Base-by-base conservation (phyloP, 2,113 vertebrate genomes). In the Limanda limanda region DNA sequence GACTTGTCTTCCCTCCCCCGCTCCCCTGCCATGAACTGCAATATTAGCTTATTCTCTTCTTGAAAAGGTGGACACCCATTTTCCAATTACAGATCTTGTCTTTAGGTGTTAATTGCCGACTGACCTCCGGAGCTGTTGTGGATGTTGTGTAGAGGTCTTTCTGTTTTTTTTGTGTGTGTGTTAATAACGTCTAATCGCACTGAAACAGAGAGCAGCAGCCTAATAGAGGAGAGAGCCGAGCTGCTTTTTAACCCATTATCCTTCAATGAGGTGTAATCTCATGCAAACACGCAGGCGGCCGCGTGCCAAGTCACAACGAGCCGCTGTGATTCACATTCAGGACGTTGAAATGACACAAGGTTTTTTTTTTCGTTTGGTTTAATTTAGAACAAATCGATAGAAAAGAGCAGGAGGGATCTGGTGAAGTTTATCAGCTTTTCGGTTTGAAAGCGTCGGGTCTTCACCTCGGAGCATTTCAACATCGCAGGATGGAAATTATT, bases 1-100 rank as follows among this genome's bases (percentile, higher is more conserved):
- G 70, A 76, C 84, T 82, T 78, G 56, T 62, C 60, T 57, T 57
- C 15, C 17, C n/a, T 20, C 17, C 21, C 23, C 45, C 13, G 27
- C 27, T 3, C 12, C 37, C 55, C 40, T 66, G 37, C 69, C 71
- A 58, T 61, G 59, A 78, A 82, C 79, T 74, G 64, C 78, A 74
- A 74, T 68, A 66, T 82, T 31, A 31, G 31, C 35, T 60, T 57
- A 78, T 55, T 71, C 20, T 71, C 62, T 51, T 54, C 51, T 64
- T 23, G 15, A 67, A 83, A 78, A 83, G 85, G 74, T 79, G 60
- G 35, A 83, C 69, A 71, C 63, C 82, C 21, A 68, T 81, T 88
- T 90, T 89, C 71, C 73, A 91, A 86, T 90, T 88, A 86, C 81
- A 83, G 83, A 88, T 89, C 70, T 79, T 88, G 82, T 89, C 82